Conservation (phyloP, 92 coral and sea anemone species). For the Parazoanthus atlanticus region DNA sequence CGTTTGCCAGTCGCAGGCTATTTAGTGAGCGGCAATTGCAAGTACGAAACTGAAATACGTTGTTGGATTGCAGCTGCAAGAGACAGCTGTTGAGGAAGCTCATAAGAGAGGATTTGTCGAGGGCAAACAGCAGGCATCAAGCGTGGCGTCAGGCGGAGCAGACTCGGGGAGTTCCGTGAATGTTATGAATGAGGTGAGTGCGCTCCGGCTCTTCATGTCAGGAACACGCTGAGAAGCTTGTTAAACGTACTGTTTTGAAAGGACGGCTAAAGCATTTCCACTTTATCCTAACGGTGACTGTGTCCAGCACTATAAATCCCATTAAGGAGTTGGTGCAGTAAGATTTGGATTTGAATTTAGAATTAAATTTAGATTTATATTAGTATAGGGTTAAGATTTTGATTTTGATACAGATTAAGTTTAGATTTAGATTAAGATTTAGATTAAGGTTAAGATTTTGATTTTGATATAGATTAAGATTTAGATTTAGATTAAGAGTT, state of each 20-base stretch:
- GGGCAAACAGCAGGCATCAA: conserved; percentile 65
- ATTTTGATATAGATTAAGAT: no score
- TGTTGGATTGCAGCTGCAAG: conserved; percentile 61
- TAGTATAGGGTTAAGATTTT: no score
- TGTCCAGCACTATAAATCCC: no score
- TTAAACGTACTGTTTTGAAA: not conserved
- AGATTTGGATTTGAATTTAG: not conserved
- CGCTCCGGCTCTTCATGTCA: not conserved
- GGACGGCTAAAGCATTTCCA: no score
- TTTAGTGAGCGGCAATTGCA: no score
- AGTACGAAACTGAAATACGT: not conserved
- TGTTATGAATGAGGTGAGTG: conserved; percentile 77
- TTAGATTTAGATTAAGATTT: no score
- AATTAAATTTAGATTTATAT: no score
- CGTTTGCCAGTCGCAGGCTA: no score
- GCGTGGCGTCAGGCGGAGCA: conserved; percentile 23
- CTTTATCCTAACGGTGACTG: not conserved
- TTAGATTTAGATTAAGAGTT: no score
- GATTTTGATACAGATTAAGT: no score
- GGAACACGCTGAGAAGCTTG: not conserved
- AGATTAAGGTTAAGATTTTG: no score
- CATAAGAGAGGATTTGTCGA: conserved; percentile 65
- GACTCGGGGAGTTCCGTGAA: conserved; percentile 51
- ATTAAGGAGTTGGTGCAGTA: no score
- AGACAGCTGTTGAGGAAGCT: conserved; percentile 69